Evolutionary conservation across 2,888 invertebrate species (phyloP).

Genomic region (Heliothis peltigera): DNA sequence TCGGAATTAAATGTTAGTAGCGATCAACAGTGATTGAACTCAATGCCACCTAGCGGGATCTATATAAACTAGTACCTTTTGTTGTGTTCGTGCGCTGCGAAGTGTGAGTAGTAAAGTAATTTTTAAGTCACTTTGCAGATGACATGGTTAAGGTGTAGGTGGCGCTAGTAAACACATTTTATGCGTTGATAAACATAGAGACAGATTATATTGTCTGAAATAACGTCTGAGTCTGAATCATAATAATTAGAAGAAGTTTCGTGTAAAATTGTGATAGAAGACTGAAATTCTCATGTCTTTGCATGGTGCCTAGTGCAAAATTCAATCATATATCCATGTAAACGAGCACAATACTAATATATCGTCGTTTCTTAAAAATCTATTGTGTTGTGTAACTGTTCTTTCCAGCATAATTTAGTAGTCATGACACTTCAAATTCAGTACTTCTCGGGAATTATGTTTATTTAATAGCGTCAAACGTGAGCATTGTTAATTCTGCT

Average conservation of each 20-base stretch:
- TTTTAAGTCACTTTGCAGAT: conserved; percentile 10
- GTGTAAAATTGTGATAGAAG: not conserved
- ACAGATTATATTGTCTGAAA: conserved; percentile 6
- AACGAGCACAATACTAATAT: conserved; percentile 17
- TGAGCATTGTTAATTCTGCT: conserved; percentile 47
- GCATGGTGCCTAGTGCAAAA: conserved; percentile 7
- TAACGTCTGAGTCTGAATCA: conserved; percentile 15
- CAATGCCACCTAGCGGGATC: conserved; percentile 55
- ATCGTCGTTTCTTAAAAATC: conserved; percentile 59
- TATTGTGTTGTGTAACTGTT: conserved; percentile 66
- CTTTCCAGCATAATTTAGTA: conserved; percentile 61
- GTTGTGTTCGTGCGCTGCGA: not conserved
- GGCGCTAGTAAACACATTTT: conserved; percentile 38
- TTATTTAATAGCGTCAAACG: conserved; percentile 55
- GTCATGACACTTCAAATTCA: conserved; percentile 62
- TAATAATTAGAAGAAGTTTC: conserved; percentile 3
- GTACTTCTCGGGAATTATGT: conserved; percentile 61
- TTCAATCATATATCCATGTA: not conserved
- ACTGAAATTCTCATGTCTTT: conserved; percentile 3
- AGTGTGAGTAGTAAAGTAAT: not conserved
- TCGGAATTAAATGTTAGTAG: conserved; percentile 36
- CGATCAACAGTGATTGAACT: not conserved
- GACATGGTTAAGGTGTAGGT: conserved; percentile 33
- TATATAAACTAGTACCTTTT: conserved; percentile 21
- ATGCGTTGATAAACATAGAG: not conserved